Evolutionary conservation across 2,113 vertebrate genomes (phyloP).

Genomic region (Amphiprion percula): DNA sequence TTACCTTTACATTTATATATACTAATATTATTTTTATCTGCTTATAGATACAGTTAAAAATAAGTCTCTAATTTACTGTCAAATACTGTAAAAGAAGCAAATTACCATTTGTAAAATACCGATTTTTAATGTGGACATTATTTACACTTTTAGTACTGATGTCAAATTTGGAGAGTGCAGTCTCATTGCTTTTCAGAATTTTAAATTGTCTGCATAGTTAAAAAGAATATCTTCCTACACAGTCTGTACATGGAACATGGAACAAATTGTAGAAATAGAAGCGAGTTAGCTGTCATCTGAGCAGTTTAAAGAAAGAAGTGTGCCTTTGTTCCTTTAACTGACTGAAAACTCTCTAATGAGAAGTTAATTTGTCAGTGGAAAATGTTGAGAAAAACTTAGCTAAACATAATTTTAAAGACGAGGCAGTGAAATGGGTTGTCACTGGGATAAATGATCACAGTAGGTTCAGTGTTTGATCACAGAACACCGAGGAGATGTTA

Average conservation of each 20-base stretch:
- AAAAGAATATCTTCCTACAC: neutral
- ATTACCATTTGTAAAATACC: no score
- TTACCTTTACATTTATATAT: no score
- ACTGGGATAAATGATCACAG: conserved; percentile 38
- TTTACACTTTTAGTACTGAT: no score
- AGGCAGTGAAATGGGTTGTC: conserved; percentile 31
- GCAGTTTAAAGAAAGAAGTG: conserved; percentile 13
- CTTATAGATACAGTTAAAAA: no score
- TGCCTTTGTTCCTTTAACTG: conserved; percentile 42
- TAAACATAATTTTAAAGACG: conserved; percentile 25
- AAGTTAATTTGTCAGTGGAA: conserved; percentile 49
- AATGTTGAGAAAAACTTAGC: conserved; percentile 10
- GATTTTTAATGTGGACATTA: no score
- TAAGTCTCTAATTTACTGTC: no score
- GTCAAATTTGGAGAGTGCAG: neutral
- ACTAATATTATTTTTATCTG: no score
- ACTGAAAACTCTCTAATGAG: conserved; percentile 32
- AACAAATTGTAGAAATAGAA: conserved; percentile 12
- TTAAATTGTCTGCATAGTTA: neutral
- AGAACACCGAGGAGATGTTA: neutral
- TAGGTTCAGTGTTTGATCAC: conserved; percentile 37
- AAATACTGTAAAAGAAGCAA: no score
- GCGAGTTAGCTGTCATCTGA: conserved; percentile 16
- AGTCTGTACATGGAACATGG: neutral
- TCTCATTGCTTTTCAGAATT: neutral